These are phyloP conservation scores for Leguminivora glycinivorella DNA, from an alignment of 1,140 invertebrate species.

Conservation along the genomic window DNA sequence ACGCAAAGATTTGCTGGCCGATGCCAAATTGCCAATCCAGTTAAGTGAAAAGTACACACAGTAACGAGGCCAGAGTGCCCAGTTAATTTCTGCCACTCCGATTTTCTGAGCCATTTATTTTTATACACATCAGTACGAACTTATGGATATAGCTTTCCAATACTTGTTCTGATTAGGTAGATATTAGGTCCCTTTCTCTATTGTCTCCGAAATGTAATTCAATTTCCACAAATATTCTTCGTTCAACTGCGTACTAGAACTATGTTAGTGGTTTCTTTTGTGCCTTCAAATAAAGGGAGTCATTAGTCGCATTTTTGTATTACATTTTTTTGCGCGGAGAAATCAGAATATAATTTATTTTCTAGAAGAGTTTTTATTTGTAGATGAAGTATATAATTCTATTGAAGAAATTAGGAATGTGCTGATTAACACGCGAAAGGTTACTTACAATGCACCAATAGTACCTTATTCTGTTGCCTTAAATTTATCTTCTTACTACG, in stretches of 20 bases:
- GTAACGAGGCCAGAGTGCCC: slow-evolving; percentile 36
- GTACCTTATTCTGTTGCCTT: no score
- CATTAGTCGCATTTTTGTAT: neutral
- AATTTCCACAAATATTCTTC: slow-evolving; percentile 3
- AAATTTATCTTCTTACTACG: no score
- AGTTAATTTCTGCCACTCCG: slow-evolving; percentile 52
- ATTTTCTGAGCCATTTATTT: slow-evolving; percentile 27
- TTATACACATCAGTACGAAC: slow-evolving; percentile 10
- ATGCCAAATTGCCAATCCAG: slow-evolving; percentile 69
- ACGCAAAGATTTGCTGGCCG: slow-evolving; percentile 55
- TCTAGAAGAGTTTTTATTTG: no score
- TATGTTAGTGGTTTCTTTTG: neutral
- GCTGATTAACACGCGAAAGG: no score
- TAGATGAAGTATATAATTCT: no score
- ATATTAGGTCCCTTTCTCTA: neutral
- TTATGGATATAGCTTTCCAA: slow-evolving; percentile 14
- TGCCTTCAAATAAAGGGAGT: neutral
- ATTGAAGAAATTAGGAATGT: no score
- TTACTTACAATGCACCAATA: no score
- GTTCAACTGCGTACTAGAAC: neutral
- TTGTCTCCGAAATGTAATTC: neutral
- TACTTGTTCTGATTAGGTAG: neutral
- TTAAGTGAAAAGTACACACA: slow-evolving; percentile 61
- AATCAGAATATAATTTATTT: neutral
- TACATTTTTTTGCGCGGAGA: neutral